A percentile compares a stretch with the other conserved stretches of the same genome.
Evolutionary conservation across 2,113 vertebrate genomes (phyloP).

Genomic region (Odobenus rosmarus): DNA sequence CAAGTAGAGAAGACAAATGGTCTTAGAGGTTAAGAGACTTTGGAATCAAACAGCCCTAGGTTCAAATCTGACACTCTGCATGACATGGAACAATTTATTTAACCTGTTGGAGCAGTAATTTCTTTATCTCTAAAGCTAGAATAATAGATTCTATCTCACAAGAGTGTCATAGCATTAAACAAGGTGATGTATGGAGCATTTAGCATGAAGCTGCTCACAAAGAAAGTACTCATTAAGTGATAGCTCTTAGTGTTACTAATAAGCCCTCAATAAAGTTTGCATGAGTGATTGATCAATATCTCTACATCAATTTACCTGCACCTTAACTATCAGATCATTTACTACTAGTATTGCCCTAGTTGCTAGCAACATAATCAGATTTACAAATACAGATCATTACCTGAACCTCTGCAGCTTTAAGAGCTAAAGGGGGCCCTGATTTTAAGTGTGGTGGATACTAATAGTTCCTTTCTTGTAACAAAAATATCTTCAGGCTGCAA

Average conservation of each 20-base stretch:
- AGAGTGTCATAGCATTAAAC: not conserved
- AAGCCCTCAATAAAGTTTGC: not conserved
- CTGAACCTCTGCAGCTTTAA: not conserved
- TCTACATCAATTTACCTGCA: not conserved
- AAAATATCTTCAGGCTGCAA: constrained; percentile 77
- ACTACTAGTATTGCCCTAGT: not conserved
- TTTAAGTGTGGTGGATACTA: constrained; percentile 49
- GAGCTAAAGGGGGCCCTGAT: not conserved
- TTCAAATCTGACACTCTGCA: not conserved
- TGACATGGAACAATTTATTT: constrained; percentile 5
- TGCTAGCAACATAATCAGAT: not conserved
- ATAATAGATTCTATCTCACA: constrained; percentile 34
- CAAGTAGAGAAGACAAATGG: constrained; percentile 28
- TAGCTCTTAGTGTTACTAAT: constrained; percentile 44
- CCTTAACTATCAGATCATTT: constrained; percentile 33
- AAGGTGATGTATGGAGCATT: not conserved
- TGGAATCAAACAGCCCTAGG: not conserved
- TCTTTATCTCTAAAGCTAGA: constrained; percentile 33
- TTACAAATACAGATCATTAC: constrained; percentile 32
- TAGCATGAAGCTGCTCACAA: not conserved
- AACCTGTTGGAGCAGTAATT: constrained; percentile 8
- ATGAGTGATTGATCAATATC: constrained; percentile 25
- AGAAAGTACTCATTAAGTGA: constrained; percentile 30
- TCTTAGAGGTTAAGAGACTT: constrained; percentile 4
- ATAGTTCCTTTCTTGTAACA: constrained; percentile 74